Evolutionary conservation across 2,113 vertebrate genomes (phyloP), one percentile per base, ranked within the genome.

Genomic region (Etheostoma spectabile): DNA sequence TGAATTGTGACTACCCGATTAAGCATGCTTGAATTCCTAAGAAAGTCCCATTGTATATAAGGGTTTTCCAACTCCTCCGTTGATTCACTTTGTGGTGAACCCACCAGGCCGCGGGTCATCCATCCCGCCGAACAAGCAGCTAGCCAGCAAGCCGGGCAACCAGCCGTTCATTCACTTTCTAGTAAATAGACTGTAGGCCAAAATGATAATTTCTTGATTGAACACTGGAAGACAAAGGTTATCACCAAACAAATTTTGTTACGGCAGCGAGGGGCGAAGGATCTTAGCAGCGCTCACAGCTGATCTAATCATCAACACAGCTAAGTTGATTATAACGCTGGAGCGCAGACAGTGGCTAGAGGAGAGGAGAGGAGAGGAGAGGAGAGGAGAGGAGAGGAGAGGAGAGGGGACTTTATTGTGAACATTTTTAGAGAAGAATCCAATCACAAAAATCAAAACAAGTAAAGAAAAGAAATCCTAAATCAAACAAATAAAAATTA

Each of bases 261-360:
- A 90, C 67, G 68, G 83, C 86, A 55, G 87, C 33, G 33, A 85
- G 86, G 90, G 88, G 87, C 71, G 13, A 91, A 82, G 80, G 91
- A 89, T 92, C 91, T 90, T 57, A 83, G 88, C 79, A 51, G 78
- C 21, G 45, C 80, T 86, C 51, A 48, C 72, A 60, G 79, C 86
- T 91, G 91, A 94, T 93, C 91, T 84, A 92, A 93, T 93, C 92
- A 92, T 70, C 89, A 76, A 89, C 93, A 91, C 74, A 53, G 88
- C 80, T 93, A 91, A 94, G 86, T 87, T 86, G 90, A 93, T 93
- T 94, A 93, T 72, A 57, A 87, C 80, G 48, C 85, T 78, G 86
- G 76, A 86, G 88, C 2, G 55, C 74, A 80, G 79, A 65, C 69
- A 38, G 57, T 48, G 82, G 35, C 55, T 33, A 55, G 66, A 74